Evolutionary conservation across 2,888 invertebrate genomes (phyloP).

Genomic region (Bembecia ichneumoniformis): DNA sequence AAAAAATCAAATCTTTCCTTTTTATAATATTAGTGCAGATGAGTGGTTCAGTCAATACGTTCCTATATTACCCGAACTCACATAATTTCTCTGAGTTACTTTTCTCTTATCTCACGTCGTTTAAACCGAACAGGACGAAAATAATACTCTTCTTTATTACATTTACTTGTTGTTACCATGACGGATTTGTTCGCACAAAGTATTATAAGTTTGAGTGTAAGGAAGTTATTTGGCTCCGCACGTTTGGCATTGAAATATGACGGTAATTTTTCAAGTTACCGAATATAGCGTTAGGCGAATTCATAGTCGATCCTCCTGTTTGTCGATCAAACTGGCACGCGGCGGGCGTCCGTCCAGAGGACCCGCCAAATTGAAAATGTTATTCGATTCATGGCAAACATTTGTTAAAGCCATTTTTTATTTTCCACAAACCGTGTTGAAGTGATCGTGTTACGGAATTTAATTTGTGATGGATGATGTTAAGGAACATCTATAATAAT

Average conservation of each 20-base stretch:
- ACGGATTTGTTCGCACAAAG: slow-evolving; percentile 37
- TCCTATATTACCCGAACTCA: no score
- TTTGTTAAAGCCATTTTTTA: neutral
- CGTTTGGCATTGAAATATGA: slow-evolving; percentile 60
- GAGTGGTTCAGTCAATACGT: no score
- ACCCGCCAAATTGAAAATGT: slow-evolving; percentile 47
- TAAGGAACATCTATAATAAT: no score
- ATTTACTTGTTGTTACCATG: slow-evolving; percentile 13
- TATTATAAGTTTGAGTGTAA: slow-evolving; percentile 30
- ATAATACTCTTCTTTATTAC: neutral
- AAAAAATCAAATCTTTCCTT: no score
- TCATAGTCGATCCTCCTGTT: slow-evolving; percentile 50
- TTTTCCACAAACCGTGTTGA: neutral
- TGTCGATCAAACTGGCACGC: slow-evolving; percentile 42
- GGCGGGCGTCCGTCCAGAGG: slow-evolving; percentile 12
- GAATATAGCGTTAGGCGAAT: slow-evolving; percentile 29
- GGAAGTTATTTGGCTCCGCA: slow-evolving; percentile 49
- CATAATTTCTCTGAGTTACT: neutral
- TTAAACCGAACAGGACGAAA: neutral
- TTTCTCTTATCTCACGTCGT: neutral
- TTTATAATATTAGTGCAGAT: no score
- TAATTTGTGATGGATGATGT: no score
- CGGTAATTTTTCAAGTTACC: slow-evolving; percentile 52
- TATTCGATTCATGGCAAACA: slow-evolving; percentile 23
- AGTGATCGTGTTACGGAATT: neutral